phyloP scores from a whole-genome alignment of 1,140 invertebrate species.

The Gyrodactylus bullatarudis region DNA sequence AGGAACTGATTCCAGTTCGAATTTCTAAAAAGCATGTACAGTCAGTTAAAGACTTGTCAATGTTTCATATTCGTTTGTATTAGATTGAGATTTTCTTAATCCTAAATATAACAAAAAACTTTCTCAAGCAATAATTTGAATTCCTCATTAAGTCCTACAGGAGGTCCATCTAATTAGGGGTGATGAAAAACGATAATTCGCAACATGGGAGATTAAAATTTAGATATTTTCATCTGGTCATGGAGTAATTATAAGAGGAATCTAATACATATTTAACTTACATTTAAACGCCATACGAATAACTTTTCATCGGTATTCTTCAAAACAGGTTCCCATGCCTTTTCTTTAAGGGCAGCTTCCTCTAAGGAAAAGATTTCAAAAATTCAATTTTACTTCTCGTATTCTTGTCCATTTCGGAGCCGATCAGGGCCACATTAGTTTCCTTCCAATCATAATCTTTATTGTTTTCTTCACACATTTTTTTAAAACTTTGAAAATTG shows the following conservation, averaged over 20 bases:
- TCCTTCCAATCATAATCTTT: conserved; percentile 5
- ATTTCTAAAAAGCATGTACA: conserved; percentile 4
- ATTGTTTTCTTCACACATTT: not conserved
- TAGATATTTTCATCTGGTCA: too few relatives aligned
- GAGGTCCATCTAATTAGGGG: too few relatives aligned
- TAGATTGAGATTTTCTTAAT: too few relatives aligned
- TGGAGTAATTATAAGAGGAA: too few relatives aligned
- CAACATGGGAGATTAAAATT: too few relatives aligned
- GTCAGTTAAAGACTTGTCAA: too few relatives aligned
- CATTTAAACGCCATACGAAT: not conserved
- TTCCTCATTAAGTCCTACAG: too few relatives aligned
- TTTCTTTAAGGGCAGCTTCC: not conserved
- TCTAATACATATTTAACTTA: not conserved
- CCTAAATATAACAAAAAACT: too few relatives aligned
- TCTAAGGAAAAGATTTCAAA: not conserved
- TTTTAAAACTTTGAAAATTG: too few relatives aligned
- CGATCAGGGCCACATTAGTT: conserved; percentile 1
- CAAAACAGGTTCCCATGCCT: not conserved
- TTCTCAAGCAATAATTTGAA: too few relatives aligned
- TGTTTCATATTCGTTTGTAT: too few relatives aligned
- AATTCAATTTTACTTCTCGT: not conserved
- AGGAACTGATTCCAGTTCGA: not conserved
- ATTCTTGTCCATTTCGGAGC: not conserved
- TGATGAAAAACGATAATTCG: too few relatives aligned
- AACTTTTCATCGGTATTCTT: not conserved